Conservation (phyloP, 2,113 vertebrate genomes). For the Tragelaphus strepsiceros region DNA sequence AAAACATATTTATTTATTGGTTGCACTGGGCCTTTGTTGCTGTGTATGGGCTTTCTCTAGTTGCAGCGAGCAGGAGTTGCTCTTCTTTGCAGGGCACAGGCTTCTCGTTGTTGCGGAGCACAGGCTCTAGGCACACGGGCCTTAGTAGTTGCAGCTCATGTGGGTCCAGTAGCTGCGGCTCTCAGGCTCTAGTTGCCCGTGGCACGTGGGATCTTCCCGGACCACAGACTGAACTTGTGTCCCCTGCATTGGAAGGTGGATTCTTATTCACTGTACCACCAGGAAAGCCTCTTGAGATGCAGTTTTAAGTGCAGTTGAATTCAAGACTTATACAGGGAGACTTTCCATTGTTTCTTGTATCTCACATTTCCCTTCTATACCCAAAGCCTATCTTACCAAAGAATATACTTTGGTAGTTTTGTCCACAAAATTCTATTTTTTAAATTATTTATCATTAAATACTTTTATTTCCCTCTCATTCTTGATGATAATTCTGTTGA, state of each 20-base stretch:
- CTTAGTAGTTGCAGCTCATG: background rate
- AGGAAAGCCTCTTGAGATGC: background rate
- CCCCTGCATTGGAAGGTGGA: background rate
- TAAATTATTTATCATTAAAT: background rate
- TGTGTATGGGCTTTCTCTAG: background rate
- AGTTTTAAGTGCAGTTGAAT: background rate
- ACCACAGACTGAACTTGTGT: background rate
- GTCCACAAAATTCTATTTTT: background rate
- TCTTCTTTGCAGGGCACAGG: fast-evolving
- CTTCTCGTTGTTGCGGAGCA: background rate
- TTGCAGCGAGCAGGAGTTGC: background rate
- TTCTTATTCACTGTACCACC: background rate
- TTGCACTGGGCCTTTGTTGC: background rate
- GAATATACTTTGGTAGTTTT: background rate
- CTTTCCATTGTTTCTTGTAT: background rate
- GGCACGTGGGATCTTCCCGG: background rate
- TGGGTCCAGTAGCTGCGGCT: background rate
- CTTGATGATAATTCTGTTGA: background rate
- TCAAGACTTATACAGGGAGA: background rate
- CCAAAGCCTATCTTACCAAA: background rate
- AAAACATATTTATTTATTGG: background rate
- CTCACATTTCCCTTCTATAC: background rate
- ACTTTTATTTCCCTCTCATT: background rate
- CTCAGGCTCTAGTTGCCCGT: background rate
- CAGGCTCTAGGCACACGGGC: background rate